Evolutionary conservation across 2,888 invertebrate genomes (phyloP).

Genomic region (Ferdinandea cuprea): DNA sequence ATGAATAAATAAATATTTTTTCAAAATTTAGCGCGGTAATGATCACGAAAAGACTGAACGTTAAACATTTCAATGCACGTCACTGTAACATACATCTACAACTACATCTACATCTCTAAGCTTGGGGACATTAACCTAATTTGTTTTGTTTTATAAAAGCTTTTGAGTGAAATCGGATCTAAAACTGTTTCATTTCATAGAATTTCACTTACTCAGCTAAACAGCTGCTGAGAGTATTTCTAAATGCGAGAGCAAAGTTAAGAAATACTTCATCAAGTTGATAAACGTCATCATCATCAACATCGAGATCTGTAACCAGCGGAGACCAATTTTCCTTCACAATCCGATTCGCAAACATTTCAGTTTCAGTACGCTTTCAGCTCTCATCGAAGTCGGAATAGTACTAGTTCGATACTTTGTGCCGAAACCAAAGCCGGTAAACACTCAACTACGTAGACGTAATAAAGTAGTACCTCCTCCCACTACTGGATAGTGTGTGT

Average conservation of each 20-base stretch:
- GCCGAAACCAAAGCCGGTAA: slow-evolving; percentile 29
- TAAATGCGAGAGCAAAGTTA: not conserved
- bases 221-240: not conserved
- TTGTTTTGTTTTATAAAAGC: not conserved
- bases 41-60: no score
- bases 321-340: slow-evolving; percentile 8
- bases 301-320: slow-evolving; percentile 8
- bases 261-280: not conserved
- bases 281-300: slow-evolving; percentile 23
- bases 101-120: no score
- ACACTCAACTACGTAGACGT: slow-evolving; percentile 17
- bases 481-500: slow-evolving; percentile 14
- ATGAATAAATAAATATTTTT: no score
- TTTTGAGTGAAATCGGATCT: not conserved
- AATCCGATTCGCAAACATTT: slow-evolving; percentile 26
- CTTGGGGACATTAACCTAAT: not conserved
- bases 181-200: not conserved
- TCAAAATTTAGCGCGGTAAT: no score
- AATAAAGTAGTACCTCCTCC: slow-evolving; percentile 5
- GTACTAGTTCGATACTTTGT: not conserved
- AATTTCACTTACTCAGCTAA: not conserved
- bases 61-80: no score
- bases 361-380: slow-evolving; percentile 49
- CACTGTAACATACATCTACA: no score
- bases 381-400: slow-evolving; percentile 23